Evolutionary conservation across 2,888 invertebrate genomes (phyloP), one percentile per base, ranked within the genome.

Genomic region (Caenorhabditis wallacei): DNA sequence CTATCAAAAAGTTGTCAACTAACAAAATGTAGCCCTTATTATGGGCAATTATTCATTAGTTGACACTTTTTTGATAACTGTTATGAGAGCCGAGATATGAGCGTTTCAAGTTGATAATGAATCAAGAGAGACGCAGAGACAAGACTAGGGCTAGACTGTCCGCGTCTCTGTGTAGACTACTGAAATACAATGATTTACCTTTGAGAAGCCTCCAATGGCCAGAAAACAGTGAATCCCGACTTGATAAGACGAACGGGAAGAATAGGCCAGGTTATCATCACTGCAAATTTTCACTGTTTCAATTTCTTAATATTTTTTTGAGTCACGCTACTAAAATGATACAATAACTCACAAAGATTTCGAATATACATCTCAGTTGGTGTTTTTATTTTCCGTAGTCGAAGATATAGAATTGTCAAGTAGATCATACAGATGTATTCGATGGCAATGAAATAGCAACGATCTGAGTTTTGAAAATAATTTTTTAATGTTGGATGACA

Each of bases 191-290:
- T 4, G 40, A 2, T 10, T 16, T 30, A 70, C 80, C 80, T 80
- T 40, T 66, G 66, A 8, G 80, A 72, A 2, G 80, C 71, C 26
- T 74, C 61, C 26, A 61, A 22, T 24, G 72, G 66, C 3, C 26
- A 35, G 11, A 66, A 18, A n/a, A 59, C 4, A 3, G 66, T 74
- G 48, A 64, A 71, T 8, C 18, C 22, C 0, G 43, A 3, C 61
- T 80, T 80, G 22, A 69, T 24, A 20, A 71, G 7, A 7, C 80
- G 51, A n/a, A 80, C 20, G 4, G 72, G 66, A 3, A 80, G 51
- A 4, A 80, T 18, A 26, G 80, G 80, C 68, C 72, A 80, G 7
- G 72, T 24, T 10, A 63, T 66, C 4, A 79, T 11, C 22, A 79
- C 57, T 64, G 71, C 30, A 63, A 64, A 35, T 7, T 3, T 35